Conservation (phyloP, 2,888 invertebrate genomes). For the Coelinius sp. region DNA sequence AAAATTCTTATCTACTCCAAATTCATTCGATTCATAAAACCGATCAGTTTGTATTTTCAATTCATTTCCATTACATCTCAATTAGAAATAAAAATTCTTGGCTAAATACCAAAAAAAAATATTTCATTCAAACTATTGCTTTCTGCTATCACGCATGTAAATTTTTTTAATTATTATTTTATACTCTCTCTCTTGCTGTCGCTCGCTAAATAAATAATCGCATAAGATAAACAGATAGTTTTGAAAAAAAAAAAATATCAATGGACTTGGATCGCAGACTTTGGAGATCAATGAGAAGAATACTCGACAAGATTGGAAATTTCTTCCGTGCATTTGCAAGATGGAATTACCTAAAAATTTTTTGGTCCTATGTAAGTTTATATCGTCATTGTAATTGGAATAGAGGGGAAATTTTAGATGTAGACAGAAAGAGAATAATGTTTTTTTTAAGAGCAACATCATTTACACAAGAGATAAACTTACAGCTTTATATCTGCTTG, state of each 20-base stretch:
- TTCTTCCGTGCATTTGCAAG: constrained; percentile 54
- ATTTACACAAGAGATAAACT: constrained; percentile 51
- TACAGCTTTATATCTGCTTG: constrained; percentile 60
- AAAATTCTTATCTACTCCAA: constrained; percentile 23
- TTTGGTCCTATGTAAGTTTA: constrained; percentile 63
- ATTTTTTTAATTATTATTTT: not conserved
- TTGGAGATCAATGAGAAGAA: constrained; percentile 49
- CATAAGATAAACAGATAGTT: not conserved
- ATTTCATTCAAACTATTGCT: not conserved
- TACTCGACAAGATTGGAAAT: constrained; percentile 53
- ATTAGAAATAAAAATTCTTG: constrained; percentile 6
- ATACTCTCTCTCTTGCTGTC: not conserved
- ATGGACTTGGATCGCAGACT: constrained; percentile 50
- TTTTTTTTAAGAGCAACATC: not conserved
- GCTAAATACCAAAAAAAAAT: constrained; percentile 14
- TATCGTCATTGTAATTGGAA: constrained; percentile 52
- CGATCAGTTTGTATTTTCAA: constrained; percentile 9
- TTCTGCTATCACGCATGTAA: constrained; percentile 2
- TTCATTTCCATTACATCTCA: not conserved
- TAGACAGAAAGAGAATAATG: not conserved
- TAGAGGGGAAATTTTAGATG: not conserved
- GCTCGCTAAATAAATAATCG: not conserved
- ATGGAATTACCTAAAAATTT: constrained; percentile 54
- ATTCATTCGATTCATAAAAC: not conserved
- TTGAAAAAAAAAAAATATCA: constrained; percentile 29